Evolutionary conservation across 2,797 vertebrate genomes (phyloP).

Genomic region (Morus bassanus): DNA sequence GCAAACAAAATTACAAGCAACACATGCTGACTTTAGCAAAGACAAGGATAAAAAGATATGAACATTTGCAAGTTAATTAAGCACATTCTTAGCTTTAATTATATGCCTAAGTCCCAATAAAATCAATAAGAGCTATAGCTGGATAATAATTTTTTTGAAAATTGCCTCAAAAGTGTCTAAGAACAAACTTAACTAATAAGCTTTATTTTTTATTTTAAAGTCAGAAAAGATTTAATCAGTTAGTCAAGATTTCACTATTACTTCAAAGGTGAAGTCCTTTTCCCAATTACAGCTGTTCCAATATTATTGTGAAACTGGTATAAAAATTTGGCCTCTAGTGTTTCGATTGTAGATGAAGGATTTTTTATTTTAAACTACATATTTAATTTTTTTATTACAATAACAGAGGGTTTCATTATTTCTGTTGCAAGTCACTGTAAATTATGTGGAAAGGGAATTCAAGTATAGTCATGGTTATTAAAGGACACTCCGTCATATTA

Average conservation of each 20-base stretch:
- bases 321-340: background rate
- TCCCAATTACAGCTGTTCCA: background rate
- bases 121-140: background rate
- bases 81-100: background rate
- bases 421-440: background rate
- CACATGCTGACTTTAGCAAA: background rate
- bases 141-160: fast-evolving
- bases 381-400: background rate
- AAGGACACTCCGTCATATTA: background rate
- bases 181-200: background rate
- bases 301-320: background rate
- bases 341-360: background rate
- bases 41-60: background rate
- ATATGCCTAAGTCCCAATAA: background rate
- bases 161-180: background rate
- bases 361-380: background rate
- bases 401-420: background rate
- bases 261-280: background rate
- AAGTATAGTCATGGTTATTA: background rate
- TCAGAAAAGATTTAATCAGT: background rate
- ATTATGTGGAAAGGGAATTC: background rate
- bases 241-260: background rate
- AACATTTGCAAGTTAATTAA: background rate
- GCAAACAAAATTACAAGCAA: background rate
- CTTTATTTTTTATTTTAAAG: background rate